Conservation (phyloP, 2,888 invertebrate genomes). For the Smittia aterrima region DNA sequence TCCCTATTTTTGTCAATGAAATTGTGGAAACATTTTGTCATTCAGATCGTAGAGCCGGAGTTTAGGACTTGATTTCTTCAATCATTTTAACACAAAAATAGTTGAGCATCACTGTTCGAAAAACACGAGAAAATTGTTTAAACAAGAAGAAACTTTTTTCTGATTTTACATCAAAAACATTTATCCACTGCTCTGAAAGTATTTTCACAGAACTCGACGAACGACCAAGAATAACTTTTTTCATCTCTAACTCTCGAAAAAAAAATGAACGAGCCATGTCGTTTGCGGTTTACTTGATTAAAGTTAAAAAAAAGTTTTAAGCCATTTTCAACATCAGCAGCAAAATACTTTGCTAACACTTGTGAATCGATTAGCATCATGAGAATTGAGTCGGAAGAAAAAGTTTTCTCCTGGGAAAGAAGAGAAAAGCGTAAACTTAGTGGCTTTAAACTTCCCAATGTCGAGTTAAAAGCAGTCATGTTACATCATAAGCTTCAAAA, state of each 20-base stretch:
- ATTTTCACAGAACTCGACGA: background rate
- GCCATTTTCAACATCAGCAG: background rate
- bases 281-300: conserved; percentile 14
- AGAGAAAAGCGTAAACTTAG: conserved; percentile 7
- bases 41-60: too few species aligned
- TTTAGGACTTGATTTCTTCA: too few species aligned
- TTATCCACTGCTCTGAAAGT: background rate
- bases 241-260: background rate
- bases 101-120: too few species aligned
- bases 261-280: background rate
- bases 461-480: conserved; percentile 18
- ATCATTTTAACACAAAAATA: too few species aligned
- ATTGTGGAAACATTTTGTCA: background rate
- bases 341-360: conserved; percentile 30
- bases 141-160: background rate
- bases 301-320: conserved; percentile 19
- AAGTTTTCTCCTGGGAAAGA: background rate
- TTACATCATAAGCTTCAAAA: conserved; percentile 11
- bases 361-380: conserved; percentile 40
- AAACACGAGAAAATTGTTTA: background rate
- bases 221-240: background rate
- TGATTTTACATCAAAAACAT: background rate
- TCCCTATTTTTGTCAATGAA: background rate
- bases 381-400: conserved; percentile 27
- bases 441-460: conserved; percentile 25